phyloP scores from a whole-genome alignment of 2,797 vertebrate genomes.

The Sebastes minor region DNA sequence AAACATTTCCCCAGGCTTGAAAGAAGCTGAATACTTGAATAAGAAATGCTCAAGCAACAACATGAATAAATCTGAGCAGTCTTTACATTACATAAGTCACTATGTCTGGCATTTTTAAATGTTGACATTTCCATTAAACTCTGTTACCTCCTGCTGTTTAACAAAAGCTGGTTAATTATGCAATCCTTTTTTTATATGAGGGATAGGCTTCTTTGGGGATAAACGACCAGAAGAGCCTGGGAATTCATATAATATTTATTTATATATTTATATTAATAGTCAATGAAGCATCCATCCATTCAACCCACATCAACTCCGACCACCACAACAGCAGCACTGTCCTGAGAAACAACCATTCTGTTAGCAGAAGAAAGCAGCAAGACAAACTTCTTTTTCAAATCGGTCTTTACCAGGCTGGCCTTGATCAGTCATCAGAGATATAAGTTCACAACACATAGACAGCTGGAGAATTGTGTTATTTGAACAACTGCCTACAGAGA shows the following conservation, averaged over 20 bases:
- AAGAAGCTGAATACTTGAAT: not conserved
- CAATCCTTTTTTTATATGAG: not conserved
- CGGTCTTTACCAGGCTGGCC: not conserved
- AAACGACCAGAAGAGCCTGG: not conserved
- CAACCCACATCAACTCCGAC: not conserved
- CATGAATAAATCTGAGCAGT: slow-evolving; percentile 2
- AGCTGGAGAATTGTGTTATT: not conserved
- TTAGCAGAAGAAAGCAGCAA: not conserved
- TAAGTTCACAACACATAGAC: too few relatives aligned
- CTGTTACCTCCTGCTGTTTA: not conserved
- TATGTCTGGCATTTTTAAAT: not conserved
- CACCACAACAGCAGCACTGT: not conserved
- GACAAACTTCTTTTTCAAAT: not conserved
- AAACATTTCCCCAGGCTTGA: slow-evolving; percentile 12
- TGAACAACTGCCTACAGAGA: not conserved
- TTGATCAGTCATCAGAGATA: too few relatives aligned
- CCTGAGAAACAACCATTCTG: not conserved
- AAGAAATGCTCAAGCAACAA: not conserved
- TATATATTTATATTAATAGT: not conserved
- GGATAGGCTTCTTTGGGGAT: not conserved
- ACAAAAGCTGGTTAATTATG: not conserved
- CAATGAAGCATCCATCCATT: not conserved
- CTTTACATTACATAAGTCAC: not conserved
- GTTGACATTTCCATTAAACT: not conserved
- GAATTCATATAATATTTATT: not conserved